A percentile compares a stretch with the other conserved stretches of the same genome.
These are phyloP conservation scores for Potamarius usumacintae DNA, from an alignment of 2,113 vertebrate genomes.

Conservation along the genomic window DNA sequence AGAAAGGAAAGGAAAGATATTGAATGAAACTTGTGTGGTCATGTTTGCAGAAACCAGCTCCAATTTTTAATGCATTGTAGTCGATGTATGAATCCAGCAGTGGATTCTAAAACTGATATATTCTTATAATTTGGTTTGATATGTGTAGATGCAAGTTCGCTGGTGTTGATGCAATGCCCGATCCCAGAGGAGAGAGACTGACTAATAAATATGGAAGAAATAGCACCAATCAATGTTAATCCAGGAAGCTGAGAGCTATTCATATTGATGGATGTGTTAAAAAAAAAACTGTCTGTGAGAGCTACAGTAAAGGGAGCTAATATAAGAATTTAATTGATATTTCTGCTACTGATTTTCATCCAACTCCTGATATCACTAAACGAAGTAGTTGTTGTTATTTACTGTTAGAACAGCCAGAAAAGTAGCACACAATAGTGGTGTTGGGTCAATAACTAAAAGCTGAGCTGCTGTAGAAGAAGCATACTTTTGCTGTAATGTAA, in stretches of 20 bases:
- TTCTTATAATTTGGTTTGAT: constrained; percentile 27
- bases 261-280: constrained; percentile 11
- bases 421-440: background rate
- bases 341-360: background rate
- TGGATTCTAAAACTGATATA: constrained; percentile 30
- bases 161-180: background rate
- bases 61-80: constrained; percentile 10
- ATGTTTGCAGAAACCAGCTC: constrained; percentile 18
- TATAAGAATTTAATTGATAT: constrained; percentile 9
- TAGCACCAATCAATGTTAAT: constrained; percentile 33
- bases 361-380: constrained; percentile 10
- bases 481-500: background rate
- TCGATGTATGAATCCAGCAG: constrained; percentile 22
- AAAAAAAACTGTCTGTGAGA: background rate
- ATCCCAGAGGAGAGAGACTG: constrained; percentile 28
- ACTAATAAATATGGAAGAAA: constrained; percentile 32
- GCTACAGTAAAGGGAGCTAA: background rate
- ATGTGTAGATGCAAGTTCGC: constrained; percentile 11
- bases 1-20: background rate
- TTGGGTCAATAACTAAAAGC: constrained; percentile 6
- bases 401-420: background rate
- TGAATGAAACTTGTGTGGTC: background rate
- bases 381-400: background rate
- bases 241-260: background rate
- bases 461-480: background rate